Evolutionary conservation across 2,797 vertebrate species (phyloP).

Genomic region (Hydrophis major): DNA sequence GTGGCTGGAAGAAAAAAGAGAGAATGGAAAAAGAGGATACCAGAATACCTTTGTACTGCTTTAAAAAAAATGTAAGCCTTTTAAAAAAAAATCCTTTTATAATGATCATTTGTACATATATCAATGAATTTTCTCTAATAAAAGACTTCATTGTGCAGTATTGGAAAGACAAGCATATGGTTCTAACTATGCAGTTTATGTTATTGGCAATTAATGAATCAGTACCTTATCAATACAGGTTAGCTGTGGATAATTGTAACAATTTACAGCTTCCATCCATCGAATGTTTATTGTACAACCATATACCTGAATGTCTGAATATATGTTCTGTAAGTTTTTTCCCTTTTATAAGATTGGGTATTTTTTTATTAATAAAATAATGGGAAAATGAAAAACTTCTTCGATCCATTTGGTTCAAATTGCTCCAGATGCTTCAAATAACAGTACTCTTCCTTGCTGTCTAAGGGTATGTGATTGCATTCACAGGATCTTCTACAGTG

Average conservation of each 20-base stretch:
- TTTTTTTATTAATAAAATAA: not conserved
- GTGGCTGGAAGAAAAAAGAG: not conserved
- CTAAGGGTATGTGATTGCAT: not conserved
- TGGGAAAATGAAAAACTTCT: not conserved
- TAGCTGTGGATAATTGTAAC: not conserved
- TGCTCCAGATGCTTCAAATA: not conserved
- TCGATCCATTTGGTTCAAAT: not conserved
- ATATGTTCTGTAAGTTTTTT: not conserved
- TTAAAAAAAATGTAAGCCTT: not conserved
- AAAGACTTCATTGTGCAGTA: not conserved
- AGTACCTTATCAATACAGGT: not conserved
- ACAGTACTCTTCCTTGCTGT: not conserved
- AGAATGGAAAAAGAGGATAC: not conserved
- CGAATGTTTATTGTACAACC: not conserved
- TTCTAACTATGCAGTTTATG: not conserved
- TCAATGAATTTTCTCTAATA: not conserved
- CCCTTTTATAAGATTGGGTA: not conserved
- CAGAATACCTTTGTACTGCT: too few species aligned
- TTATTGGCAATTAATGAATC: not conserved
- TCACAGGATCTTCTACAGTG: not conserved
- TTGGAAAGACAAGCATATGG: not conserved
- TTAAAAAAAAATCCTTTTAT: not conserved
- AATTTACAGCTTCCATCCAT: not conserved
- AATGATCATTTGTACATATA: not conserved
- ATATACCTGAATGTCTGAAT: not conserved